phyloP scores from a whole-genome alignment of 1,140 invertebrate species.

The Psix sp. region DNA sequence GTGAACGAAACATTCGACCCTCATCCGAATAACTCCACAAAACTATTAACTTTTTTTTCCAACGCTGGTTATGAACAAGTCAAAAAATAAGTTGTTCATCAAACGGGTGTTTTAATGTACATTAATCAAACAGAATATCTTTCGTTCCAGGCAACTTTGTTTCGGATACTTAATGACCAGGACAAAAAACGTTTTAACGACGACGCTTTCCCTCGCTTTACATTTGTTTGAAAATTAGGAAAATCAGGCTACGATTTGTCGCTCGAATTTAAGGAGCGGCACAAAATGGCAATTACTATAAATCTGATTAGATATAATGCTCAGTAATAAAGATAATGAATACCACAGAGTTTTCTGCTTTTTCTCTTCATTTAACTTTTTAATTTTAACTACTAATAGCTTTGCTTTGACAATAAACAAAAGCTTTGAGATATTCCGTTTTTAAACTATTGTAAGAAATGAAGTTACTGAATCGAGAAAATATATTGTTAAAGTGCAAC shows the following conservation, averaged over 20 bases:
- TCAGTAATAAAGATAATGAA: constrained; percentile 27
- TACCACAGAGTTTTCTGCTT: constrained; percentile 14
- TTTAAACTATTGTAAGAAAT: no score
- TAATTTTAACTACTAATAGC: not conserved
- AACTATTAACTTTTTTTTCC: constrained; percentile 39
- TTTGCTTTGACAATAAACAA: no score
- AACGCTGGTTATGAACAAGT: constrained; percentile 29
- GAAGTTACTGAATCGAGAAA: no score
- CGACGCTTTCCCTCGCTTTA: constrained; percentile 11
- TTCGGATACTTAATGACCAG: constrained; percentile 11
- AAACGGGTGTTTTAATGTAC: not conserved
- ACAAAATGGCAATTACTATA: constrained; percentile 31
- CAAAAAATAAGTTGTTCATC: constrained; percentile 32
- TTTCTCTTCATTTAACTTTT: constrained; percentile 4
- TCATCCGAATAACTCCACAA: constrained; percentile 37
- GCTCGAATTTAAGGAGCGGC: not conserved
- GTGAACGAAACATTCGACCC: constrained; percentile 28
- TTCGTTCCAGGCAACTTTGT: constrained; percentile 3
- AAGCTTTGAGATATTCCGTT: no score
- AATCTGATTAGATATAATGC: constrained; percentile 24
- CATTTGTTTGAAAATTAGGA: constrained; percentile 25
- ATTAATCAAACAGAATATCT: not conserved
- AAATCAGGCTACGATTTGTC: constrained; percentile 38
- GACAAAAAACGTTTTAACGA: constrained; percentile 8
- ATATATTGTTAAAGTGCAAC: no score